Evolutionary conservation across 2,888 invertebrate genomes (phyloP).

Genomic region (Nudaria mundana): DNA sequence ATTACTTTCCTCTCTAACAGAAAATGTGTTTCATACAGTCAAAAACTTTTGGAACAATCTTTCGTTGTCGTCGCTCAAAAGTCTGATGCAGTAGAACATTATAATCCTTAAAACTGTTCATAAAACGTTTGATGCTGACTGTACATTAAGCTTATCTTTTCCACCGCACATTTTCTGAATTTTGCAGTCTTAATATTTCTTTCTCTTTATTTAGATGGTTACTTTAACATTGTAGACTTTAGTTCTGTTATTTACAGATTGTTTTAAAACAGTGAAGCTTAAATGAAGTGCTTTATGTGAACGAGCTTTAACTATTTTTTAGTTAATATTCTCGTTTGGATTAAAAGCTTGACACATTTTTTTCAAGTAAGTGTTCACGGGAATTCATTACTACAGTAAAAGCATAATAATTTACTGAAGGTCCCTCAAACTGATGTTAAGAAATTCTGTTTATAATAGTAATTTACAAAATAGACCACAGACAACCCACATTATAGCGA

Average conservation of each 20-base stretch:
- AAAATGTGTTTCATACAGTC: no score
- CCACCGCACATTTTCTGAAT: constrained; percentile 10
- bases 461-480: no score
- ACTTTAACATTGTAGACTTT: constrained; percentile 2
- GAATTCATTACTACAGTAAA: no score
- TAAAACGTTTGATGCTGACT: constrained; percentile 5
- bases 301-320: background rate
- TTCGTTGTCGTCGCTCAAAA: no score
- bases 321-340: background rate
- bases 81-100: no score
- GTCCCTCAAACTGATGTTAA: no score
- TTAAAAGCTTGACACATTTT: background rate
- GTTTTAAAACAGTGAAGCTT: background rate
- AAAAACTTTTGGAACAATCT: no score
- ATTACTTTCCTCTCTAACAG: no score
- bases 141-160: constrained; percentile 23
- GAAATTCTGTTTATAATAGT: no score
- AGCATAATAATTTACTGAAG: no score
- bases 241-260: constrained; percentile 1
- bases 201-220: background rate
- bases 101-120: no score
- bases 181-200: constrained; percentile 1
- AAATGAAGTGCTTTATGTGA: background rate
- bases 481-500: no score
- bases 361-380: background rate